A percentile compares a stretch with the other conserved stretches of the same genome.
Evolutionary conservation across 2,113 vertebrate species (phyloP).

Genomic region (Panthera leo): DNA sequence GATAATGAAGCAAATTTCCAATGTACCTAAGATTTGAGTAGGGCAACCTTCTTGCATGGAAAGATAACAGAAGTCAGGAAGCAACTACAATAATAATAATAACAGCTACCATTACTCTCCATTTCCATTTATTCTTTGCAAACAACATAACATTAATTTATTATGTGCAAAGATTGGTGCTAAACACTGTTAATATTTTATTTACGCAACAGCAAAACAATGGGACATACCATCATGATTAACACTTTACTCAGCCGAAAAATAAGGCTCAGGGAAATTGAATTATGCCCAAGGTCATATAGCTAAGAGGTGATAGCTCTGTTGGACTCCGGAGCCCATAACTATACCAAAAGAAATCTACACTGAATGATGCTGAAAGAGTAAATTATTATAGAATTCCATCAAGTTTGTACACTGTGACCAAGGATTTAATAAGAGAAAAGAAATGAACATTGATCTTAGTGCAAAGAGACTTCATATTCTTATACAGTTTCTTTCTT

Average conservation of each 20-base stretch:
- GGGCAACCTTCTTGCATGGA: background rate
- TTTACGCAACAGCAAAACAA: background rate
- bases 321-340: background rate
- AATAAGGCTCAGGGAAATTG: background rate
- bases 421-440: conserved; percentile 34
- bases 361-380: background rate
- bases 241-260: conserved; percentile 16
- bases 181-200: conserved; percentile 35
- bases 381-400: background rate
- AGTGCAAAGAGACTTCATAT: conserved; percentile 5
- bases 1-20: background rate
- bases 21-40: background rate
- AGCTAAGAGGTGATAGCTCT: background rate
- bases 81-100: background rate
- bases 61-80: background rate
- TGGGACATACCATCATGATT: background rate
- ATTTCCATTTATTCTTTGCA: background rate
- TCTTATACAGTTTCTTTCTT: conserved; percentile 14
- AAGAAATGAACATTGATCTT: conserved; percentile 7
- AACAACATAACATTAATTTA: conserved; percentile 9
- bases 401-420: background rate
- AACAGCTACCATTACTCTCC: background rate
- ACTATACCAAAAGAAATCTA: conserved; percentile 23
- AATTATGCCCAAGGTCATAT: background rate
- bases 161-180: background rate